Conservation (phyloP, 2,888 invertebrate species). For the Cerastis leucographa region DNA sequence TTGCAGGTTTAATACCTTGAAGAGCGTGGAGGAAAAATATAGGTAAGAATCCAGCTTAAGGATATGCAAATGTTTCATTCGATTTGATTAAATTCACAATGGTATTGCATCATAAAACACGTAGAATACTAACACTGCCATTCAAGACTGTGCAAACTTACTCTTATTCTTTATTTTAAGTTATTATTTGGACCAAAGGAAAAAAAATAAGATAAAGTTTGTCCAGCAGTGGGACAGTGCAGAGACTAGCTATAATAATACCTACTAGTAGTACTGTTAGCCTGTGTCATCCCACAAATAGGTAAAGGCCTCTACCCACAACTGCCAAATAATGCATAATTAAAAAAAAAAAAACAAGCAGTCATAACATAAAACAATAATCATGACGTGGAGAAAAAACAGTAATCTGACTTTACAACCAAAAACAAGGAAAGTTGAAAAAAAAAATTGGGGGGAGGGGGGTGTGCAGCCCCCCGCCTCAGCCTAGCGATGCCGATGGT, state of each 20-base stretch:
- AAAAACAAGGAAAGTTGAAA: no score
- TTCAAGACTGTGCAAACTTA: neutral
- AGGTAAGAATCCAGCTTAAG: constrained; percentile 34
- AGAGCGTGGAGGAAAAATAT: constrained; percentile 18
- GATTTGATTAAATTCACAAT: neutral
- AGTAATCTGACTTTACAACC: neutral
- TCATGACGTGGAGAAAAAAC: neutral
- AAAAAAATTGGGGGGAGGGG: no score
- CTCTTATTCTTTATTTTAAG: neutral
- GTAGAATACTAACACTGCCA: neutral
- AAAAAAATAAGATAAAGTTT: neutral
- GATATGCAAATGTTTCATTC: neutral
- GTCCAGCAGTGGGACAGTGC: neutral
- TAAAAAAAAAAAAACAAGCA: neutral
- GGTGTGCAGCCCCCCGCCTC: no score
- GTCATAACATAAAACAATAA: neutral
- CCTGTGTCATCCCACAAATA: no score
- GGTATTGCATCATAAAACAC: neutral
- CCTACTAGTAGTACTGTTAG: no score
- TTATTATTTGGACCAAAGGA: neutral
- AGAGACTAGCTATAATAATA: neutral
- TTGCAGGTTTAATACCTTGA: constrained; percentile 54
- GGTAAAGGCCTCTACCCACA: no score
- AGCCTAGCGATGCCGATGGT: no score
- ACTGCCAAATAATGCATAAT: no score